Evolutionary conservation across 1,140 invertebrate genomes (phyloP).

Genomic region (Trichoplusia ni): DNA sequence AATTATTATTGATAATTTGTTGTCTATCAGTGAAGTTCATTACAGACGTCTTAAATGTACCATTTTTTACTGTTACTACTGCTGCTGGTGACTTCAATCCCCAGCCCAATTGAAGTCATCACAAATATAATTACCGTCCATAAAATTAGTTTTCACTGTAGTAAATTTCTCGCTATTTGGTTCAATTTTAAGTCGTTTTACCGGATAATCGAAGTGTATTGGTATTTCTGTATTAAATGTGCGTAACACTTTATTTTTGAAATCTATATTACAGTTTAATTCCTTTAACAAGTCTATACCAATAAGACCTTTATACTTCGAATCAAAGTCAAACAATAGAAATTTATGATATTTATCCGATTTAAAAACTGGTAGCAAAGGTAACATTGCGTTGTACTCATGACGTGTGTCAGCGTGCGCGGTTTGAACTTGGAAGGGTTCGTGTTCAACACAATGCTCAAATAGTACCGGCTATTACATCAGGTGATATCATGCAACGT

Average conservation of each 20-base stretch:
- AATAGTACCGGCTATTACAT: conserved; percentile 15
- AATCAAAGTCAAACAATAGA: conserved; percentile 39
- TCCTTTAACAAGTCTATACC: conserved; percentile 32
- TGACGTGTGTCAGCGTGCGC: conserved; percentile 32
- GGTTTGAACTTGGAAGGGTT: conserved; percentile 26
- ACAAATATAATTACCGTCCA: conserved; percentile 14
- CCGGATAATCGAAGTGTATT: conserved; percentile 28
- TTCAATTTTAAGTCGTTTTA: conserved; percentile 6
- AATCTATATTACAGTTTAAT: conserved; percentile 32
- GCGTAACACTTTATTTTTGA: conserved; percentile 38
- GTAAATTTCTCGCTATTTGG: conserved; percentile 25
- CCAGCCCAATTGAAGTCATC: conserved; percentile 3
- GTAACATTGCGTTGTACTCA: conserved; percentile 16
- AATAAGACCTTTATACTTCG: conserved; percentile 38
- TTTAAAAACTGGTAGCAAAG: conserved; percentile 32
- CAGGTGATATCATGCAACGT: conserved; percentile 33
- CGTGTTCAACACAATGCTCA: not conserved
- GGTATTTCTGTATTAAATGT: conserved; percentile 32
- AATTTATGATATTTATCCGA: conserved; percentile 35
- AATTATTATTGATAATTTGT: conserved; percentile 20
- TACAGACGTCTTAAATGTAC: conserved; percentile 31
- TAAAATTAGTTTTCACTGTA: conserved; percentile 31
- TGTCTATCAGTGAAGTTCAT: conserved; percentile 25
- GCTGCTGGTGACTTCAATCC: conserved; percentile 35
- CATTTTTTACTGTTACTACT: conserved; percentile 34